These are phyloP conservation scores for Terebella lapidaria DNA, from an alignment of 2,888 invertebrate species.

Conservation along the genomic window DNA sequence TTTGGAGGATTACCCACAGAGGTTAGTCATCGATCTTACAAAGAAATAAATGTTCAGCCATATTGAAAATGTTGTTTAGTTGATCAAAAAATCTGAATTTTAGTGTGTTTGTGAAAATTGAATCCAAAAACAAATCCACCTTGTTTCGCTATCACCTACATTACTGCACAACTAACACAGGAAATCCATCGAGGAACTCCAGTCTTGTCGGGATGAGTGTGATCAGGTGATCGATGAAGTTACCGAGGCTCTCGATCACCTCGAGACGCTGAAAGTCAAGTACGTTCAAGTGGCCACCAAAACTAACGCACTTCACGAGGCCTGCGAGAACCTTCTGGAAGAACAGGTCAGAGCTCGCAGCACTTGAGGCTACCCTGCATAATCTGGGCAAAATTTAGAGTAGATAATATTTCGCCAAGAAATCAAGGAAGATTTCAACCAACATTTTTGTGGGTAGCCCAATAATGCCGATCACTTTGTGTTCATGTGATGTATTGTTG, in stretches of 20 bases:
- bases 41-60: neutral
- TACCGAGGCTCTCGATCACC: constrained; percentile 66
- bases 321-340: constrained; percentile 84
- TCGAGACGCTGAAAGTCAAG: constrained; percentile 69
- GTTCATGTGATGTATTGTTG: too few relatives aligned
- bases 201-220: constrained; percentile 44
- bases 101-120: neutral
- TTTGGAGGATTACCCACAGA: constrained; percentile 67
- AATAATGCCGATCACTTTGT: too few relatives aligned
- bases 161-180: too few relatives aligned
- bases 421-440: too few relatives aligned
- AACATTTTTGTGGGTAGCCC: too few relatives aligned
- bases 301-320: constrained; percentile 83
- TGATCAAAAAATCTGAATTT: too few relatives aligned
- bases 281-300: constrained; percentile 85
- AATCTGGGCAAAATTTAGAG: too few relatives aligned
- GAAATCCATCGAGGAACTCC: constrained; percentile 67
- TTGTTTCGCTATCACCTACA: too few relatives aligned
- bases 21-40: constrained; percentile 54
- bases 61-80: neutral
- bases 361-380: too few relatives aligned
- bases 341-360: constrained; percentile 64
- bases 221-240: constrained; percentile 59
- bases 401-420: too few relatives aligned
- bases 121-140: too few relatives aligned